Base-by-base conservation (phyloP, 2,888 invertebrate species). In the Oxytorus armatus region DNA sequence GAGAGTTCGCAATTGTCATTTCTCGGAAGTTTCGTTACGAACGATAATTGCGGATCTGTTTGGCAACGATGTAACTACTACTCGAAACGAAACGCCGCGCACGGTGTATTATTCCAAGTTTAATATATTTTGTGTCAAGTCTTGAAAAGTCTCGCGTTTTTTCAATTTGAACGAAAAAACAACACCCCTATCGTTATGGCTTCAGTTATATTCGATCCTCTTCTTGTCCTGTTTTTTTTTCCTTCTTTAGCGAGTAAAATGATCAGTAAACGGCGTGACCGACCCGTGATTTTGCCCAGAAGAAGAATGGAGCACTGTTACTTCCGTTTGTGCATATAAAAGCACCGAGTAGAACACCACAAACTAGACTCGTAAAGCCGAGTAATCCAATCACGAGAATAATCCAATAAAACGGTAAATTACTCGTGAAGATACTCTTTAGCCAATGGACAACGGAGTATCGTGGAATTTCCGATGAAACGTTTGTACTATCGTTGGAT, bases 81-180 rank as follows among this genome's bases (percentile, higher is more conserved):
- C 57, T 82, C 74, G 69, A 77, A 81, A 84, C 70, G 78, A 81
- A 84, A 75, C 81, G 83, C 83, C 79, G 86, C 85, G 86, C 85
- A 84, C 85, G 86, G 86, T 89, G 88, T 89, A 90, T 89, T 88
- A 89, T 87, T 90, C 88, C 89, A 88, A 90, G 89, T 90, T 89
- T 89, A 90, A 89, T 90, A 90, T 90, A 90, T 89, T 90, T 90
- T 90, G 89, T 90, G 90, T 90, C 90, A 88, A 90, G 89, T 90
- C 89, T 90, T 88, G 86, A 86, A 61, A 47, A 61, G 47, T 77
- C 73, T 85, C 63, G 57, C 59, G 14, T 57, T 42, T 80, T 65
- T 29, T 59, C 42, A 29, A 47, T 77, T 75, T 23, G 10, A 57
- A 57, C n/a, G 16, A 47, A 47, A 63, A 33, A 49, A 47, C 1